These are phyloP conservation scores for Hippopotamus amphibius DNA, from an alignment of 2,113 vertebrate genomes.

Conservation along the genomic window DNA sequence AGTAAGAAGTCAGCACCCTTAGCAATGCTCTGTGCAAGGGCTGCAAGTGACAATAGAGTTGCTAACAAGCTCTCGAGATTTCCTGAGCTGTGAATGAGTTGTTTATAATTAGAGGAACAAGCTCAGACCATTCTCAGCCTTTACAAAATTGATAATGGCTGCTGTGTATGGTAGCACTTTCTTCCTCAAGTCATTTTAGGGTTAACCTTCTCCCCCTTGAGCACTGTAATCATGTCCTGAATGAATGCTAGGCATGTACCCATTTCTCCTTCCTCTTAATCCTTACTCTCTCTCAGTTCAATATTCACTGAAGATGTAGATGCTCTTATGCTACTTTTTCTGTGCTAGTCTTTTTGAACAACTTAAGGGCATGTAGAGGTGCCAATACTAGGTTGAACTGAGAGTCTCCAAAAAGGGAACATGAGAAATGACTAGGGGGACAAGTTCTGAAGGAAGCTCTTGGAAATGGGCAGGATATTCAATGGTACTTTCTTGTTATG, in stretches of 20 bases:
- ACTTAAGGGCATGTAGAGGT: background rate
- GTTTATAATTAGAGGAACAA: slow-evolving; percentile 38
- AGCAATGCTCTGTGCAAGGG: background rate
- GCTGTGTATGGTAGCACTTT: background rate
- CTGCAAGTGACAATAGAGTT: slow-evolving; percentile 11
- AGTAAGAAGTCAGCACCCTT: slow-evolving; percentile 46
- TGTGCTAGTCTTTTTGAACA: background rate
- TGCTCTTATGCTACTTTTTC: background rate
- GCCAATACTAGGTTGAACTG: background rate
- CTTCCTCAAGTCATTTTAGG: background rate
- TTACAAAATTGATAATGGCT: background rate
- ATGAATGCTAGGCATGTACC: background rate
- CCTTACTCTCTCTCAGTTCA: background rate
- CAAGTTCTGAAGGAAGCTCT: background rate
- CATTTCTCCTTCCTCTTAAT: background rate
- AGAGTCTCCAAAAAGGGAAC: background rate
- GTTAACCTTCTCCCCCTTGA: background rate
- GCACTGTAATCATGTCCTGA: background rate
- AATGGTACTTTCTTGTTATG: slow-evolving; percentile 23
- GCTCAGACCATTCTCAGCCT: slow-evolving; percentile 11
- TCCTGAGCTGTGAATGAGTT: slow-evolving; percentile 43
- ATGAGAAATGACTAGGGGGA: background rate
- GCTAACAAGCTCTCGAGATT: slow-evolving; percentile 26
- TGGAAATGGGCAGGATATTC: background rate
- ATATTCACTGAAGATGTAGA: background rate